phyloP scores from a whole-genome alignment of 2,113 vertebrate genomes.

The Pygoscelis adeliae region DNA sequence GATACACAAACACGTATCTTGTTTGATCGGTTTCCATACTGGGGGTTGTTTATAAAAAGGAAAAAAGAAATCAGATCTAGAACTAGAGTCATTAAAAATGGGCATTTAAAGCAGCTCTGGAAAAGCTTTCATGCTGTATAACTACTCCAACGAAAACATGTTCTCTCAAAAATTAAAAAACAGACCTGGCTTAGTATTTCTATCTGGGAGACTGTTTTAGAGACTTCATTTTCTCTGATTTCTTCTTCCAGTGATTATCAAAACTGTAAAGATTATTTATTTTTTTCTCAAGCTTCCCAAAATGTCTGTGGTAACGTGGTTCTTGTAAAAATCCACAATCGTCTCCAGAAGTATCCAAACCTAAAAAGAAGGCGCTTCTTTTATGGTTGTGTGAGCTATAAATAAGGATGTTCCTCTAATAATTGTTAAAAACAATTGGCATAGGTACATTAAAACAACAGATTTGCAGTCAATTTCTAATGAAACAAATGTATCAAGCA shows the following conservation, averaged over 20 bases:
- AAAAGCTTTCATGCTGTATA: background rate
- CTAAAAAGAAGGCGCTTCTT: conserved; percentile 13
- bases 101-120: background rate
- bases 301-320: background rate
- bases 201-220: background rate
- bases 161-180: background rate
- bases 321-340: conserved; percentile 5
- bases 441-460: conserved; percentile 5
- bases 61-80: background rate
- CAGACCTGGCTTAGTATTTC: background rate
- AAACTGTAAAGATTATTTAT: background rate
- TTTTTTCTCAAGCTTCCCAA: background rate
- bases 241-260: conserved; percentile 26
- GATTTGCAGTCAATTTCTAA: background rate
- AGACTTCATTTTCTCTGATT: background rate
- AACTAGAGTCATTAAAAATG: background rate
- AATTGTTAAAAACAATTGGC: conserved; percentile 25
- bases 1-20: background rate
- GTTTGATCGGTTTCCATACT: background rate
- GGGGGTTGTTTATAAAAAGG: background rate
- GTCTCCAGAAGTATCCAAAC: conserved; percentile 1
- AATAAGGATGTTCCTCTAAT: background rate
- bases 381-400: background rate
- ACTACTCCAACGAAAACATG: conserved; percentile 17
- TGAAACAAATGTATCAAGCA: conserved; percentile 15